Evolutionary conservation across 2,113 vertebrate genomes (phyloP).

Genomic region (Pseudopipra pipra): DNA sequence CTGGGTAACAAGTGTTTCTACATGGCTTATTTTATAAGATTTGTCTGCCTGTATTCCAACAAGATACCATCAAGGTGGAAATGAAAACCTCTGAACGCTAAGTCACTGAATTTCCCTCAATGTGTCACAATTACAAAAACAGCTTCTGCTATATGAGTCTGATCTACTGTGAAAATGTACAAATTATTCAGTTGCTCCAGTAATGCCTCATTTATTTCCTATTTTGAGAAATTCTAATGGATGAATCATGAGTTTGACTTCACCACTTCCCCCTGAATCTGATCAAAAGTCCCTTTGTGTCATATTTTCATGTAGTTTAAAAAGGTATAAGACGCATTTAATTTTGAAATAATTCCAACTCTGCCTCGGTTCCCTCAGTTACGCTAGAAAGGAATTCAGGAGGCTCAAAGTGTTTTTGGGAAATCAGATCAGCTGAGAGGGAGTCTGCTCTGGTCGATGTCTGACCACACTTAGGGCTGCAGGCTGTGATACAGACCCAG

Average conservation of each 20-base stretch:
- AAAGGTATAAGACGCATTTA: background rate
- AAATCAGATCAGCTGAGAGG: background rate
- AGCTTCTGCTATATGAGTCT: background rate
- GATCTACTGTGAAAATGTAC: slow-evolving; percentile 1
- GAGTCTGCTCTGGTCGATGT: background rate
- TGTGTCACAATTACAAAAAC: background rate
- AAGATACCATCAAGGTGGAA: background rate
- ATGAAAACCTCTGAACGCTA: background rate
- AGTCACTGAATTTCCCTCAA: background rate
- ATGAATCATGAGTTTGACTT: slow-evolving; percentile 8
- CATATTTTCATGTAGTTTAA: background rate
- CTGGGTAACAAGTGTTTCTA: background rate
- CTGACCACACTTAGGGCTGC: background rate
- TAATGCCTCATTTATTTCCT: slow-evolving; percentile 1
- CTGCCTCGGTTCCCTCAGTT: background rate
- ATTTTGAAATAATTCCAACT: background rate
- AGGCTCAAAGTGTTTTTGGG: background rate
- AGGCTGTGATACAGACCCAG: background rate
- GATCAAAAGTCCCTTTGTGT: background rate
- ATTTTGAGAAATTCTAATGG: background rate
- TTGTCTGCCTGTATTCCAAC: background rate
- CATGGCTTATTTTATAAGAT: background rate
- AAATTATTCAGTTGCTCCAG: background rate
- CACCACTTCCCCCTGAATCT: background rate
- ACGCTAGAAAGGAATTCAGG: background rate